Conservation (phyloP, 2,888 invertebrate species). For the Diarsia brunnea region DNA sequence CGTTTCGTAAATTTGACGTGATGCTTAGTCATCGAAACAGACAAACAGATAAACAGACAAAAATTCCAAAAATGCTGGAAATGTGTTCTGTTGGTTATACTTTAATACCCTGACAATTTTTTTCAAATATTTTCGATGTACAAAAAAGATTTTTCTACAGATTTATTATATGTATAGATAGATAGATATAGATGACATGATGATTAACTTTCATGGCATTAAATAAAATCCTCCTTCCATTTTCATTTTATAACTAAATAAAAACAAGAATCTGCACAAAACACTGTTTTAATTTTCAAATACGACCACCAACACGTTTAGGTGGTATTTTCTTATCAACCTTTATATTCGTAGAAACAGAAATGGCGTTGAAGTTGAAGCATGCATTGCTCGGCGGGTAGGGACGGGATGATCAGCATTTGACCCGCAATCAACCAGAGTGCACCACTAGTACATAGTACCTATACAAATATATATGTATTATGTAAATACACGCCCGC, state of each 20-base stretch:
- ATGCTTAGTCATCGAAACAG: no score
- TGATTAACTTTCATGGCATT: not conserved
- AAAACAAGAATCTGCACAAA: not conserved
- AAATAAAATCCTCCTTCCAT: not conserved
- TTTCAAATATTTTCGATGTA: no score
- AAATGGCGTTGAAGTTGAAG: constrained; percentile 47
- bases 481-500: constrained; percentile 80
- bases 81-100: no score
- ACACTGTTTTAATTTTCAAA: not conserved
- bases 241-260: not conserved
- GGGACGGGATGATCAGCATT: constrained; percentile 61
- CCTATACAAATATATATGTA: constrained; percentile 78
- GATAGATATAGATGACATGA: no score
- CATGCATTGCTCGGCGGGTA: constrained; percentile 42
- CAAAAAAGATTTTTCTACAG: no score
- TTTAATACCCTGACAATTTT: no score
- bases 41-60: no score
- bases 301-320: not conserved
- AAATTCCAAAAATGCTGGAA: no score
- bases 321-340: constrained; percentile 17
- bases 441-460: constrained; percentile 71
- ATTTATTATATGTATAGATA: no score
- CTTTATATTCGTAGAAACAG: constrained; percentile 32
- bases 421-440: constrained; percentile 81
- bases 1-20: no score